Conservation (phyloP, 2,888 invertebrate genomes). For the Himalopsyche anomala region DNA sequence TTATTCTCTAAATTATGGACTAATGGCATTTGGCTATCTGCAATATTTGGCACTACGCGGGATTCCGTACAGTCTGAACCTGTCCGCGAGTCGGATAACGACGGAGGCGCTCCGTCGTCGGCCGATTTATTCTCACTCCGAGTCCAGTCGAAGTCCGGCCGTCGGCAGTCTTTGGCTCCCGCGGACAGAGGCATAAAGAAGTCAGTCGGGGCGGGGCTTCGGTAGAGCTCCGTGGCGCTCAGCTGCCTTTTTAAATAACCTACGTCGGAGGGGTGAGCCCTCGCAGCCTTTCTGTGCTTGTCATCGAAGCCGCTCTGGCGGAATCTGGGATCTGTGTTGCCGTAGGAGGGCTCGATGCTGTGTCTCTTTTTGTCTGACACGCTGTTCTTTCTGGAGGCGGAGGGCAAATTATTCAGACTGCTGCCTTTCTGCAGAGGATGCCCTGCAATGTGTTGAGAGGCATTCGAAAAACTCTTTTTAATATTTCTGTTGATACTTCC, state of each 20-base stretch:
- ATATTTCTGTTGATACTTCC: constrained; percentile 52
- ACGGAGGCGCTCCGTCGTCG: constrained; percentile 59
- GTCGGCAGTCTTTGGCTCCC: constrained; percentile 71
- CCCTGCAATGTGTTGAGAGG: constrained; percentile 55
- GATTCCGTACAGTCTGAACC: constrained; percentile 63
- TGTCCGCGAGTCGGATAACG: constrained; percentile 51
- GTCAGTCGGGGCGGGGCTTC: constrained; percentile 69
- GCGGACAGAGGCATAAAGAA: constrained; percentile 76
- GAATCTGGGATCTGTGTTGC: constrained; percentile 56
- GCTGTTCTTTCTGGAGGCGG: constrained; percentile 61
- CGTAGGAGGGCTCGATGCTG: constrained; percentile 59
- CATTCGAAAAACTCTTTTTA: constrained; percentile 61
- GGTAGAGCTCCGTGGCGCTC: constrained; percentile 71
- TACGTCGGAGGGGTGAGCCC: constrained; percentile 67
- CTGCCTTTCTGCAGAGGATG: constrained; percentile 61
- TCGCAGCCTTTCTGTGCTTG: constrained; percentile 62
- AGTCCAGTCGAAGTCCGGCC: constrained; percentile 68
- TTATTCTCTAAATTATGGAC: constrained; percentile 60
- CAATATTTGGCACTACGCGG: constrained; percentile 65
- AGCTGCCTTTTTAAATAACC: constrained; percentile 70
- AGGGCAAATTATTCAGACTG: constrained; percentile 63
- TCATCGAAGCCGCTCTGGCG: constrained; percentile 51
- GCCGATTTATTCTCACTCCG: constrained; percentile 52
- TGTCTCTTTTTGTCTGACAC: constrained; percentile 57
- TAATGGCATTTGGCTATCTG: constrained; percentile 61